Evolutionary conservation across 2,888 invertebrate genomes (phyloP).

Genomic region (Tiliacea citrago): DNA sequence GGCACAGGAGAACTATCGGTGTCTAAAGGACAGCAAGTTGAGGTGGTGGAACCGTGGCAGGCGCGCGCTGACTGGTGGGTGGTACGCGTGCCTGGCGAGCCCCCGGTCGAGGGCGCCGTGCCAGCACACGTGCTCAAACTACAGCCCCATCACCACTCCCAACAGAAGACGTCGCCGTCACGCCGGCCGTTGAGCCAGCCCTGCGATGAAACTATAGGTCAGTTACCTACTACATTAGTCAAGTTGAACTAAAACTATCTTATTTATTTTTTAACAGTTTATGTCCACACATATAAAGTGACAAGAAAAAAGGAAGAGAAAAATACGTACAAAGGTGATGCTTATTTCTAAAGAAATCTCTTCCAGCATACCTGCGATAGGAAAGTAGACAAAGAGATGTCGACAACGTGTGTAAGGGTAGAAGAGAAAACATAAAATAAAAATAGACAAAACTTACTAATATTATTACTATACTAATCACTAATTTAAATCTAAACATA

Average conservation of each 20-base stretch:
- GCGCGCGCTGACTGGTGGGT: slow-evolving; percentile 93
- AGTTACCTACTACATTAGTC: slow-evolving; percentile 74
- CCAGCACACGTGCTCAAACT: slow-evolving; percentile 93
- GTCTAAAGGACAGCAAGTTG: slow-evolving; percentile 97
- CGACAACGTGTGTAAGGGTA: too few species aligned
- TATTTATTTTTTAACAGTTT: too few species aligned
- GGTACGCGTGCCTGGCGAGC: slow-evolving; percentile 92
- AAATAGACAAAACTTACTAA: too few species aligned
- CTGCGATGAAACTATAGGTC: slow-evolving; percentile 87
- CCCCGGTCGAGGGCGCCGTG: slow-evolving; percentile 94
- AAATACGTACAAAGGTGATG: too few species aligned
- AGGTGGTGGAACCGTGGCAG: slow-evolving; percentile 95
- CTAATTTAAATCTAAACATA: too few species aligned
- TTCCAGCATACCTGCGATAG: too few species aligned
- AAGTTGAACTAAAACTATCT: neutral
- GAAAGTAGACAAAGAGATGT: too few species aligned
- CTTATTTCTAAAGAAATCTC: too few species aligned
- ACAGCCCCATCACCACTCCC: slow-evolving; percentile 79
- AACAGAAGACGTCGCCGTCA: slow-evolving; percentile 85
- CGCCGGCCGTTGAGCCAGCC: slow-evolving; percentile 85
- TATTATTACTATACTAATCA: too few species aligned
- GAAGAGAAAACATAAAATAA: too few species aligned
- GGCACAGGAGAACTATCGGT: slow-evolving; percentile 96
- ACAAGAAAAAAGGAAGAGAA: too few species aligned
- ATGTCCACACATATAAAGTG: too few species aligned